Percentiles rank a stretch among this genome's conserved stretches.
These are phyloP conservation scores for Myotis davidii DNA, from an alignment of 2,113 vertebrate species.

Conservation along the genomic window DNA sequence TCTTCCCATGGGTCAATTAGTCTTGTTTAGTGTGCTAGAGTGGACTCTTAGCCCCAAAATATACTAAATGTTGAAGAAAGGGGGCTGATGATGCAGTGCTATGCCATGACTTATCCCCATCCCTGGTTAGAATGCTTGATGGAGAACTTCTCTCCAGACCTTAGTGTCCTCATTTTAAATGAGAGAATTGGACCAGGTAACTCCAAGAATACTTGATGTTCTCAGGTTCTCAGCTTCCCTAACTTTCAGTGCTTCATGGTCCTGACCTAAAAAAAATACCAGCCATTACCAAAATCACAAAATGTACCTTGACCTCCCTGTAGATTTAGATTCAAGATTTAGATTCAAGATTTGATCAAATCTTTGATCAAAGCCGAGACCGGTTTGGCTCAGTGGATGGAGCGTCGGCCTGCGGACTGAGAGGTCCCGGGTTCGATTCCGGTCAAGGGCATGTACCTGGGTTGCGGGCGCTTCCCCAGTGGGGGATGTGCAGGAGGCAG, in stretches of 20 bases:
- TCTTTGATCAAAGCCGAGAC: background rate
- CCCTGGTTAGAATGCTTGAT: background rate
- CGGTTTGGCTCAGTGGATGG: no score
- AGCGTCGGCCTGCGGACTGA: no score
- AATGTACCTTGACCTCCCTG: background rate
- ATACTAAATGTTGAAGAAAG: background rate
- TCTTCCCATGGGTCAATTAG: background rate
- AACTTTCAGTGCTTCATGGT: background rate
- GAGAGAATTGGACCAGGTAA: background rate
- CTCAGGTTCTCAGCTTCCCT: background rate
- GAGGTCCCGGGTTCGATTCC: no score
- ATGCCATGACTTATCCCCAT: background rate
- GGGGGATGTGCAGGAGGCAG: no score
- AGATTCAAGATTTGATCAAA: no score
- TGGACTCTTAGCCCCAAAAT: background rate
- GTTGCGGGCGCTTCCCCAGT: no score
- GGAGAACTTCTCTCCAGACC: background rate
- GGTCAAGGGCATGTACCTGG: no score
- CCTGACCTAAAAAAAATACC: background rate
- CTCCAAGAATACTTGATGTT: background rate
- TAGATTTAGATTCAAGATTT: background rate
- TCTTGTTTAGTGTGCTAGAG: background rate
- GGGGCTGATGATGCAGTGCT: background rate
- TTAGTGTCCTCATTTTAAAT: background rate
- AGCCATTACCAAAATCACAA: background rate